Base-by-base conservation (phyloP, 2,113 vertebrate genomes). In the Calcarius ornatus region DNA sequence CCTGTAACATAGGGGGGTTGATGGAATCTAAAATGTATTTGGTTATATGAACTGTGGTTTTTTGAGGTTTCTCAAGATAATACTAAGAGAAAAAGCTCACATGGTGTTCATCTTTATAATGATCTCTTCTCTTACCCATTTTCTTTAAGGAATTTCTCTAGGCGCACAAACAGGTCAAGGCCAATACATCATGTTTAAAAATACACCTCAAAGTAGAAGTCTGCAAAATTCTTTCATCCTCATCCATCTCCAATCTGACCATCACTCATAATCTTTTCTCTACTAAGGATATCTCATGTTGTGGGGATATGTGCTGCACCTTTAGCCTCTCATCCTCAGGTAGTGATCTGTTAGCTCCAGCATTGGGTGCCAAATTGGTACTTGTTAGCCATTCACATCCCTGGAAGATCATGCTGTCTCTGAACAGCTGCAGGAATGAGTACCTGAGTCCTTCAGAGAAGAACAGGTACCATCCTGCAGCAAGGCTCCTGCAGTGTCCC, bases 131-230 rank as follows among this genome's bases (percentile, higher is more conserved):
- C 47, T 66, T 73, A 40, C 8, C 11, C 38, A 30, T 81, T 78
- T 91, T n/a, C 72, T 85, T 72, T 21, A 69, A 85, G 50, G 25
- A 71, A 12, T 94, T 88, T 78, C 57, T 86, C 27, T 45, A 14
- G 37, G 33, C 6, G 2, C n/a, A 91, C 81, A 73, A 59, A 51
- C 72, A 76, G 72, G 31, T 76, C 38, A 85, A 80, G 30, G 66
- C 27, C 11, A 42, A 42, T 59, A 31, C 8, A 35, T 57, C 12
- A 6, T 43, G n/a, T 61, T 69, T 50, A 69, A 90, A 91, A 85
- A 43, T 13, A 48, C 15, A 60, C 9, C 40, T 76, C 45, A 79
- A 31, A 93, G 59, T 18, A 57, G 53, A 78, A 77, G 22, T 80
- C 82, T 47, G 45, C 14, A 50, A 73, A 37, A 57, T 63, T 18